Evolutionary conservation across 2,113 vertebrate genomes (phyloP).

Genomic region (Orthonyx spaldingii): DNA sequence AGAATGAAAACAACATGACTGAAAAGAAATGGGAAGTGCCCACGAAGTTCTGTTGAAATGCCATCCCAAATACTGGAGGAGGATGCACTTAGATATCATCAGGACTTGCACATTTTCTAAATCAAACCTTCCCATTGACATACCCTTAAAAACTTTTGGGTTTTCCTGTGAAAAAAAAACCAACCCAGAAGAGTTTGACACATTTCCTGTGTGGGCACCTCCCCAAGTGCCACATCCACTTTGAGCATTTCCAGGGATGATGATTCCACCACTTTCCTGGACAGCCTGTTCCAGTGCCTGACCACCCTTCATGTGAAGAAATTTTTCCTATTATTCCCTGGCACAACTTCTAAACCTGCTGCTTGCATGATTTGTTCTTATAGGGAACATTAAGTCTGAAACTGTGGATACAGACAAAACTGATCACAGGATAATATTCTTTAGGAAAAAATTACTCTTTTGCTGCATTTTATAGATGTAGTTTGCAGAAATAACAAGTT

Average conservation of each 20-base stretch:
- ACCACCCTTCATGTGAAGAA: background rate
- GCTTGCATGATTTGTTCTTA: background rate
- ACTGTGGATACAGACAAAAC: background rate
- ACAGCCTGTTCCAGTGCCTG: background rate
- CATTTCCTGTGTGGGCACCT: background rate
- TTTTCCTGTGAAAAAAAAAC: background rate
- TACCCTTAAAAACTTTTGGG: background rate
- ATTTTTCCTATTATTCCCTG: background rate
- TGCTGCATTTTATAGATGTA: background rate
- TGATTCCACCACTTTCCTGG: background rate
- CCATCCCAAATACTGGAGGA: background rate
- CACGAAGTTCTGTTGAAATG: background rate
- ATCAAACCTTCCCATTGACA: background rate
- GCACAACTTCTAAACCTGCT: background rate
- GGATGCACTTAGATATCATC: background rate
- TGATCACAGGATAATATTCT: background rate
- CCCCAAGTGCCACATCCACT: background rate
- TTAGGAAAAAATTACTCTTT: background rate
- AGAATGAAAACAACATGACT: background rate
- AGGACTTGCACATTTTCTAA: background rate
- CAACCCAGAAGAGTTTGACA: background rate
- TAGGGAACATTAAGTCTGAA: background rate
- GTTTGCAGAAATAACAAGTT: constrained; percentile 44
- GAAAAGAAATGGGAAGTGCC: background rate
- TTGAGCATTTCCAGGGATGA: background rate